A percentile compares a stretch with the other conserved stretches of the same genome.
Evolutionary conservation across 2,113 vertebrate species (phyloP).

Genomic region (Crocuta crocuta): DNA sequence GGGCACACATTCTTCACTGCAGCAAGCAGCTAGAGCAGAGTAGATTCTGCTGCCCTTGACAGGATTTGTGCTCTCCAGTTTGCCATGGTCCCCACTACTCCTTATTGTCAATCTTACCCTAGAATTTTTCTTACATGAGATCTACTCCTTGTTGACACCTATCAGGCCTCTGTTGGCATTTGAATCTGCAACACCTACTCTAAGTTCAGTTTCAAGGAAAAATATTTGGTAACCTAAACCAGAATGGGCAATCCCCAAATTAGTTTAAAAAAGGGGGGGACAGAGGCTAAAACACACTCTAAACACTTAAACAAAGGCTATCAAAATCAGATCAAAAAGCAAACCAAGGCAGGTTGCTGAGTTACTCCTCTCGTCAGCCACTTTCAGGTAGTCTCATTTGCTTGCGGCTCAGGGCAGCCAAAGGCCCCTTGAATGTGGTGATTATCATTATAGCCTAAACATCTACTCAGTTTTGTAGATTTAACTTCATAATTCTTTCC

Average conservation of each 20-base stretch:
- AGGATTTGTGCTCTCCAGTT: not conserved
- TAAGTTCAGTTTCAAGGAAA: conserved; percentile 20
- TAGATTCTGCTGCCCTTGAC: not conserved
- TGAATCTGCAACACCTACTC: not conserved
- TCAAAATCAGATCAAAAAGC: not conserved
- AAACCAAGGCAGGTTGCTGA: not conserved
- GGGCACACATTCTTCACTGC: not conserved
- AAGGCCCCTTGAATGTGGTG: not conserved
- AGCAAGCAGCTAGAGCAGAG: not conserved
- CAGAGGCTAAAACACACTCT: not conserved
- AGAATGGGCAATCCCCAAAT: not conserved
- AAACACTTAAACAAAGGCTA: not conserved
- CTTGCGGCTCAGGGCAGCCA: not conserved
- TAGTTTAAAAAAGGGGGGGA: not conserved
- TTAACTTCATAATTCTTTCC: not conserved
- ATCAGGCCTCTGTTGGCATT: not conserved
- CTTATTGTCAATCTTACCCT: not conserved
- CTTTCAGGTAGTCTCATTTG: not conserved
- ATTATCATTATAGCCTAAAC: not conserved
- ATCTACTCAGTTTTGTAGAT: not conserved
- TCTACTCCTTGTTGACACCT: not conserved
- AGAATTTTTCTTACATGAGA: not conserved
- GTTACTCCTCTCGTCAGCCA: not conserved
- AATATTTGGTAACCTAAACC: not conserved
- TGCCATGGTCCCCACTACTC: not conserved